Conservation (phyloP, 2,113 vertebrate genomes). For the Stictonetta naevosa region DNA sequence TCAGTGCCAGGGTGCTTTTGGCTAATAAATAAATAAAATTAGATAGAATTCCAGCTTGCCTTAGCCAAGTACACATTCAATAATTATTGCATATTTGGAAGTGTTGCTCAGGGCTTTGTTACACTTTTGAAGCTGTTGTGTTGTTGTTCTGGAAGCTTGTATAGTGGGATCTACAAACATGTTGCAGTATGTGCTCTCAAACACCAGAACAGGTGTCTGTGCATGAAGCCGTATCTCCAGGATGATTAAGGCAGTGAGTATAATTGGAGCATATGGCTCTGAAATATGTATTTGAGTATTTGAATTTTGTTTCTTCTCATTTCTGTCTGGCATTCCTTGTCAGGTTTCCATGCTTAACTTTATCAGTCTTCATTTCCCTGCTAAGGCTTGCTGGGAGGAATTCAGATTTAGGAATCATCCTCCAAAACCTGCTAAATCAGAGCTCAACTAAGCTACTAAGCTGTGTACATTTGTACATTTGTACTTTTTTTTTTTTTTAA, state of each 20-base stretch:
- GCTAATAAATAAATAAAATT: not conserved
- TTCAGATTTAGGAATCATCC: not conserved
- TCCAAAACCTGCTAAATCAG: not conserved
- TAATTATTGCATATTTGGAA: not conserved
- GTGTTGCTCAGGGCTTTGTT: not conserved
- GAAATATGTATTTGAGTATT: not conserved
- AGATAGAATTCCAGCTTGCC: not conserved
- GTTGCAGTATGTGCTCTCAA: fast-evolving
- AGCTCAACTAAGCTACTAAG: not conserved
- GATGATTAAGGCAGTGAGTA: not conserved
- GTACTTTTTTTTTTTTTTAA: not conserved
- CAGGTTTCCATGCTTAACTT: not conserved
- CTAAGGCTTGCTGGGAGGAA: not conserved
- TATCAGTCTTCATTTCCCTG: not conserved
- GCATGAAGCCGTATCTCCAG: not conserved
- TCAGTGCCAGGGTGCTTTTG: not conserved
- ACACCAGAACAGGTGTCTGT: not conserved
- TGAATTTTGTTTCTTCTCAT: not conserved
- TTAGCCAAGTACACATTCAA: not conserved
- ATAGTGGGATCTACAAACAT: fast-evolving
- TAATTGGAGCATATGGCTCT: not conserved
- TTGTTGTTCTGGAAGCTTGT: not conserved
- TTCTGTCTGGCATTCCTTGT: not conserved
- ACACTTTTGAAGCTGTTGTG: not conserved
- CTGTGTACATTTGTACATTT: fast-evolving